phyloP scores from a whole-genome alignment of 2,113 vertebrate genomes.

The Amazona vittata region DNA sequence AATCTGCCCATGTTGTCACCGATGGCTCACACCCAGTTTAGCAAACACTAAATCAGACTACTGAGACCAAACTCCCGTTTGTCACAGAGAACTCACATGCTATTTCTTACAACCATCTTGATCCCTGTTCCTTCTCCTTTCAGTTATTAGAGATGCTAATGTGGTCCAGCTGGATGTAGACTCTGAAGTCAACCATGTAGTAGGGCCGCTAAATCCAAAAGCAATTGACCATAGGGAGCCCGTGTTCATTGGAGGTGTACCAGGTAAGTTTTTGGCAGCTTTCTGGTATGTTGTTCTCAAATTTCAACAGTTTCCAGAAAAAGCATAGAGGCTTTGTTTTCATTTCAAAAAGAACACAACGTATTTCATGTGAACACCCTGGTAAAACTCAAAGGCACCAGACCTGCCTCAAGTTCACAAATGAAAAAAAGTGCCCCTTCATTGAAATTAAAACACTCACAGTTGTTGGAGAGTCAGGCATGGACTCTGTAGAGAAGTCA shows the following conservation, averaged over 20 bases:
- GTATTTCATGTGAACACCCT: neutral
- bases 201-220: conserved; percentile 81
- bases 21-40: neutral
- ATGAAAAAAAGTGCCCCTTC: neutral
- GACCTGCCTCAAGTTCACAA: neutral
- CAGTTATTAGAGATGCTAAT: conserved; percentile 89
- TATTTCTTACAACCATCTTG: neutral
- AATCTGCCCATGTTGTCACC: neutral
- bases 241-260: conserved; percentile 91
- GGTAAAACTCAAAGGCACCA: neutral
- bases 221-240: conserved; percentile 76
- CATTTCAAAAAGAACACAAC: neutral
- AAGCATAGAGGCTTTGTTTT: neutral
- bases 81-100: neutral
- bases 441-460: neutral
- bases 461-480: neutral
- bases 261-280: conserved; percentile 76
- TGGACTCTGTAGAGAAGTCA: neutral
- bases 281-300: neutral
- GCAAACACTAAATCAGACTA: neutral
- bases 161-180: conserved; percentile 91
- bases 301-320: neutral
- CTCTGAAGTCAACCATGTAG: conserved; percentile 89
- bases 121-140: conserved; percentile 36
- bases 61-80: neutral